Conservation (phyloP, 2,113 vertebrate species). For the Brachypteracias leptosomus region DNA sequence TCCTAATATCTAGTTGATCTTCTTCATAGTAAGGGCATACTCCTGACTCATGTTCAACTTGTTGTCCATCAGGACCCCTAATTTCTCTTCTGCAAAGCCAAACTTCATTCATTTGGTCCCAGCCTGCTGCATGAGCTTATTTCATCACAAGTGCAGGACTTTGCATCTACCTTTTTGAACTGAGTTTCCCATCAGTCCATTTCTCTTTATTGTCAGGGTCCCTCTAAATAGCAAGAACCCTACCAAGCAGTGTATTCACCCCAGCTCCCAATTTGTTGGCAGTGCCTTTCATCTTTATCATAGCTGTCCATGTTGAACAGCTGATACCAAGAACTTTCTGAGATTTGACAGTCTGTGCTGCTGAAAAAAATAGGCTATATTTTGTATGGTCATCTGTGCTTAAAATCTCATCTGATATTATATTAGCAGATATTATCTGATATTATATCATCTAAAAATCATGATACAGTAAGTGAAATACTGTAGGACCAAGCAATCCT, state of each 20-base stretch:
- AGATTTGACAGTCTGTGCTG: background rate
- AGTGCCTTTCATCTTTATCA: background rate
- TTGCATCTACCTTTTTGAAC: background rate
- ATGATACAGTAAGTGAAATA: background rate
- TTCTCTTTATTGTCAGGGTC: background rate
- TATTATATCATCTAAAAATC: background rate
- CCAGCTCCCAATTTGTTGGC: background rate
- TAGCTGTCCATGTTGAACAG: background rate
- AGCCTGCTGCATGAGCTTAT: background rate
- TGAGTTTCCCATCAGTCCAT: background rate
- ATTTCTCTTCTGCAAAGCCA: background rate
- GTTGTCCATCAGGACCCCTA: background rate
- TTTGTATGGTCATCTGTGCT: background rate
- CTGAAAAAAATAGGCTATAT: background rate
- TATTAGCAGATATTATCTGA: background rate
- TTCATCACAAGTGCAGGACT: background rate
- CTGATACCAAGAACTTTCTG: background rate
- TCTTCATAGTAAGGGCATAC: background rate
- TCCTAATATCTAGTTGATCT: background rate
- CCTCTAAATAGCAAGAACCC: background rate
- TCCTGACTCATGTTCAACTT: background rate
- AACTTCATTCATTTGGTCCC: background rate
- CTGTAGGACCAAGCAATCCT: background rate
- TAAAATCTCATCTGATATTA: background rate
- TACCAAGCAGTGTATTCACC: background rate